Conservation (phyloP, 2,113 vertebrate species). For the Atractosteus spatula region DNA sequence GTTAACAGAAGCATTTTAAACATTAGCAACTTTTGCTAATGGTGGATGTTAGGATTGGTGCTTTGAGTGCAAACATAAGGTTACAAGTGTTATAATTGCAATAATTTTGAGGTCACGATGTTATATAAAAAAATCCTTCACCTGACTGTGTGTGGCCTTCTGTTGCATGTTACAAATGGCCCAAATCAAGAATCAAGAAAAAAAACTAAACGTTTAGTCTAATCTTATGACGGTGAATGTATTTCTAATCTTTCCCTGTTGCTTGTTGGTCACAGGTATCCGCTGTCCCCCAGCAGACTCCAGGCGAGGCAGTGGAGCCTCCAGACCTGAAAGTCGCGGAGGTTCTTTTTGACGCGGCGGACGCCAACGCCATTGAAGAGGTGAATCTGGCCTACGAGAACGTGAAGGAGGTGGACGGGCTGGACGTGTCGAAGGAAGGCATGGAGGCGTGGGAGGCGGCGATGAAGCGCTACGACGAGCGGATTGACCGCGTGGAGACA, state of each 20-base stretch:
- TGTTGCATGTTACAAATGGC: too few relatives aligned
- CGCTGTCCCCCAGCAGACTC: conserved; percentile 87
- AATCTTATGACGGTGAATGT: too few relatives aligned
- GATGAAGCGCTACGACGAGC: conserved; percentile 94
- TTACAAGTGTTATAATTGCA: too few relatives aligned
- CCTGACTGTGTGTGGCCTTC: too few relatives aligned
- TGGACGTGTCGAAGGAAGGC: conserved; percentile 97
- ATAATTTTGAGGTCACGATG: too few relatives aligned
- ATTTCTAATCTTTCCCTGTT: neutral
- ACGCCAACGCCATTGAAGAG: conserved; percentile 96
- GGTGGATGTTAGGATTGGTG: too few relatives aligned
- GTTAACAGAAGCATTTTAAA: too few relatives aligned
- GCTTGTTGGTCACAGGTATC: conserved; percentile 70
- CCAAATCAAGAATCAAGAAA: too few relatives aligned
- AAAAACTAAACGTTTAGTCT: too few relatives aligned
- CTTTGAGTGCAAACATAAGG: too few relatives aligned
- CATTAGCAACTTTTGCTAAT: too few relatives aligned
- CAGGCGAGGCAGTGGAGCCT: conserved; percentile 87
- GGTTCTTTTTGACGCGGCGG: conserved; percentile 94
- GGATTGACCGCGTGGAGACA: conserved; percentile 95
- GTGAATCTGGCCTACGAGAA: conserved; percentile 98
- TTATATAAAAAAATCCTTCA: too few relatives aligned
- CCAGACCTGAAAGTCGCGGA: conserved; percentile 94
- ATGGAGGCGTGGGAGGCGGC: conserved; percentile 97
- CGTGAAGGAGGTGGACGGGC: conserved; percentile 94